Evolutionary conservation across 2,888 invertebrate species (phyloP).

Genomic region (Rhyacophila evoluta): DNA sequence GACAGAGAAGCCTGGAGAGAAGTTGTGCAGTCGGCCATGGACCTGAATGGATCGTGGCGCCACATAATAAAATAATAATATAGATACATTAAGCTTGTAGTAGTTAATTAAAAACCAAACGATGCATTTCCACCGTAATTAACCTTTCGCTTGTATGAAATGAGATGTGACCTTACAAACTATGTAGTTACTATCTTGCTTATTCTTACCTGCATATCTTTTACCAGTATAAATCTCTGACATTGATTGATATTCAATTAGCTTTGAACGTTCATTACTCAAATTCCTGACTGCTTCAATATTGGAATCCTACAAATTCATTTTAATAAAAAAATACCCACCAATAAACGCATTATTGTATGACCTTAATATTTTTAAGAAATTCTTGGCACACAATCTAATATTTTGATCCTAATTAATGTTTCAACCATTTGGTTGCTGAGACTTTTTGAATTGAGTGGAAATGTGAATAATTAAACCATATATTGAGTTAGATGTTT

Average conservation of each 20-base stretch:
- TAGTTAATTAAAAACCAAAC: neutral
- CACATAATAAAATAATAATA: too few relatives aligned
- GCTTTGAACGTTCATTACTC: neutral
- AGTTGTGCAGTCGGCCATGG: too few relatives aligned
- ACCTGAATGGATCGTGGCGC: too few relatives aligned
- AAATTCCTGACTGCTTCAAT: neutral
- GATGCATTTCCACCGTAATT: neutral
- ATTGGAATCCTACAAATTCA: neutral
- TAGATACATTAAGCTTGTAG: too few relatives aligned
- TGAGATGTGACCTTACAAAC: neutral
- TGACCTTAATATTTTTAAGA: neutral
- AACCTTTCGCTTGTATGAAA: neutral
- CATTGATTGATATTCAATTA: conserved; percentile 22
- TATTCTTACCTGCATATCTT: neutral
- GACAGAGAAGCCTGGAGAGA: too few relatives aligned
- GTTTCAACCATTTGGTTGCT: too few relatives aligned
- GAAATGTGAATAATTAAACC: too few relatives aligned
- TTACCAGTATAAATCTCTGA: neutral
- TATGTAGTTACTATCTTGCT: neutral
- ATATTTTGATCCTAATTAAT: neutral
- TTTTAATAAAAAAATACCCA: neutral
- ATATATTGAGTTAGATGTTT: too few relatives aligned
- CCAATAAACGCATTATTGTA: neutral
- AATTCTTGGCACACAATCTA: neutral
- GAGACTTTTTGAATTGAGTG: too few relatives aligned